Percentiles rank a stretch among this genome's conserved stretches.
Evolutionary conservation across 1,140 invertebrate genomes (phyloP).

Genomic region (Micrasema minimum): DNA sequence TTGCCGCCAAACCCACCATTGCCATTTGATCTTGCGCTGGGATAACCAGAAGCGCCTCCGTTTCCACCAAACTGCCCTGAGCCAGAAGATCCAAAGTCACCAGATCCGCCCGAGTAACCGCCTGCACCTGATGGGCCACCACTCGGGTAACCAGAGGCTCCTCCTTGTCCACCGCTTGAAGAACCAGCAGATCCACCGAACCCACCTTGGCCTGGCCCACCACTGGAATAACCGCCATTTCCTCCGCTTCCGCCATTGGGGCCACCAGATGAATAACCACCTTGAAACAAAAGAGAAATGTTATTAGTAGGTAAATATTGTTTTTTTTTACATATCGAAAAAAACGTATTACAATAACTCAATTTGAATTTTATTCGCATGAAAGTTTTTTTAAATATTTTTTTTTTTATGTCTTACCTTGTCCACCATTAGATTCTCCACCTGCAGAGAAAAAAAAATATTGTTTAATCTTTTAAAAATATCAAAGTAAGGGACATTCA

Average conservation of each 20-base stretch:
- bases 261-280: slow-evolving; percentile 53
- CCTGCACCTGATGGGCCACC: slow-evolving; percentile 50
- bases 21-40: slow-evolving; percentile 56
- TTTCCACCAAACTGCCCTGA: slow-evolving; percentile 51
- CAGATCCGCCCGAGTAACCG: slow-evolving; percentile 49
- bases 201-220: slow-evolving; percentile 51
- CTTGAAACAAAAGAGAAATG: slow-evolving; percentile 34
- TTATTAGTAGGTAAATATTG: background rate
- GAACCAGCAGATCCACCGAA: slow-evolving; percentile 52
- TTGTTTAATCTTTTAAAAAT: background rate
- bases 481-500: too few relatives aligned
- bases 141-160: slow-evolving; percentile 40
- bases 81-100: slow-evolving; percentile 36
- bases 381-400: too few relatives aligned
- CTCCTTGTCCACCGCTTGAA: slow-evolving; percentile 41
- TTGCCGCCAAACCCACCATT: slow-evolving; percentile 44
- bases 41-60: slow-evolving; percentile 53
- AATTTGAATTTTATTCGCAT: too few relatives aligned
- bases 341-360: too few relatives aligned
- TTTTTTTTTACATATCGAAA: too few relatives aligned
- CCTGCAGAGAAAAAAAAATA: slow-evolving; percentile 44
- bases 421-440: slow-evolving; percentile 47
- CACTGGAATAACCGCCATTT: slow-evolving; percentile 51
- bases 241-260: slow-evolving; percentile 55
- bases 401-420: too few relatives aligned